These are phyloP conservation scores for Autographa gamma DNA, from an alignment of 2,888 invertebrate genomes.

Conservation along the genomic window DNA sequence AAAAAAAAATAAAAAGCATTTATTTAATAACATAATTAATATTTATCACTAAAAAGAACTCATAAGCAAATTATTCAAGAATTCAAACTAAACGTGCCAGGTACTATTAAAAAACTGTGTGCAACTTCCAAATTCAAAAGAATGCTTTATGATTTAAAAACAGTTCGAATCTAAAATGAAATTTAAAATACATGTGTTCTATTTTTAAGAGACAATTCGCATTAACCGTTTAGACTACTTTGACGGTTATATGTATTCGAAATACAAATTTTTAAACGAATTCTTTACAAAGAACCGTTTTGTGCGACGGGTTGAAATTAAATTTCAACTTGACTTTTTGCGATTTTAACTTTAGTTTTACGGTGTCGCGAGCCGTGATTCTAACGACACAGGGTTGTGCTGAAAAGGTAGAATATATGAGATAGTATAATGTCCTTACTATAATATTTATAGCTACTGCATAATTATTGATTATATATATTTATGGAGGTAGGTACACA, in stretches of 20 bases:
- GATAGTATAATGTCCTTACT: no score
- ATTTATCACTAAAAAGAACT: no score
- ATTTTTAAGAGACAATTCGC: neutral
- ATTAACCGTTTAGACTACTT: conserved; percentile 8
- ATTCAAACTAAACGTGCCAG: no score
- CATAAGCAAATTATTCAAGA: no score
- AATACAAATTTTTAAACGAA: conserved; percentile 27
- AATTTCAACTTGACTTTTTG: conserved; percentile 44
- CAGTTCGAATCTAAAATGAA: neutral
- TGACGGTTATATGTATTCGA: conserved; percentile 16
- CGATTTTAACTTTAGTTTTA: conserved; percentile 41
- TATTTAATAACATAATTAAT: no score
- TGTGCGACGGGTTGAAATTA: conserved; percentile 33
- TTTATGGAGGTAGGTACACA: no score
- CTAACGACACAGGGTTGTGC: conserved; percentile 31
- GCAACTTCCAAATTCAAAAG: no score
- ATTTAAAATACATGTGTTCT: neutral
- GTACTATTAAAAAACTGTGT: no score
- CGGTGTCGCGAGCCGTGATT: conserved; percentile 19
- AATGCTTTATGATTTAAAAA: no score
- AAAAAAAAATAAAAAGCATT: no score
- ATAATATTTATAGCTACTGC: no score
- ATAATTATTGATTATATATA: no score
- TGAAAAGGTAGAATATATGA: neutral
- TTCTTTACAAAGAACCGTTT: conserved; percentile 28